Conservation (phyloP, 2,888 invertebrate species). For the Crocallis elinguaria region DNA sequence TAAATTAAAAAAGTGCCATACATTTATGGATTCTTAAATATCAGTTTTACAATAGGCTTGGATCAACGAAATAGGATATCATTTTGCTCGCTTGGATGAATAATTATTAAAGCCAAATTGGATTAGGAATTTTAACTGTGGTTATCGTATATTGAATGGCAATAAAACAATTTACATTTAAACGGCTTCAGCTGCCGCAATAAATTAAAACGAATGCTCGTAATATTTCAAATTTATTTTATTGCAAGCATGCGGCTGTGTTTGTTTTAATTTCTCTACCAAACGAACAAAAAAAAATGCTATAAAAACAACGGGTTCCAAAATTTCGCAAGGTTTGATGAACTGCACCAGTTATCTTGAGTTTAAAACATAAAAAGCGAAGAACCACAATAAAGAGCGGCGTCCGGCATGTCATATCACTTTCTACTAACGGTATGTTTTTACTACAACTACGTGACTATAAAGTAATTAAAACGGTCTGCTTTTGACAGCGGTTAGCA, state of each 20-base stretch:
- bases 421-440: conserved; percentile 76
- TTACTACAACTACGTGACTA: conserved; percentile 74
- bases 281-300: conserved; percentile 16
- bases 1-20: not conserved
- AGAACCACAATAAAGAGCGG: conserved; percentile 45
- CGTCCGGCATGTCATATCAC: conserved; percentile 69
- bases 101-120: not conserved
- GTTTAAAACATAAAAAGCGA: conserved; percentile 38
- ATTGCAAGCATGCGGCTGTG: conserved; percentile 8
- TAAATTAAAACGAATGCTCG: not conserved
- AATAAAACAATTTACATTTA: not conserved
- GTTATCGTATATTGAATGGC: too few species aligned
- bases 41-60: not conserved
- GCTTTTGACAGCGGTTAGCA: conserved; percentile 60
- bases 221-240: conserved; percentile 10
- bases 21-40: not conserved
- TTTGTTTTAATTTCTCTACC: conserved; percentile 12
- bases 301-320: conserved; percentile 33
- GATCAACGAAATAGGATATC: not conserved
- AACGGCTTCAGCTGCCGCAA: not conserved
- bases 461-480: conserved; percentile 82
- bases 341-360: conserved; percentile 40
- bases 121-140: too few species aligned
- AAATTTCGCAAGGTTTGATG: conserved; percentile 39
- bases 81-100: too few species aligned